Evolutionary conservation across 2,888 invertebrate species (phyloP).

Genomic region (Zelleria hepariella): DNA sequence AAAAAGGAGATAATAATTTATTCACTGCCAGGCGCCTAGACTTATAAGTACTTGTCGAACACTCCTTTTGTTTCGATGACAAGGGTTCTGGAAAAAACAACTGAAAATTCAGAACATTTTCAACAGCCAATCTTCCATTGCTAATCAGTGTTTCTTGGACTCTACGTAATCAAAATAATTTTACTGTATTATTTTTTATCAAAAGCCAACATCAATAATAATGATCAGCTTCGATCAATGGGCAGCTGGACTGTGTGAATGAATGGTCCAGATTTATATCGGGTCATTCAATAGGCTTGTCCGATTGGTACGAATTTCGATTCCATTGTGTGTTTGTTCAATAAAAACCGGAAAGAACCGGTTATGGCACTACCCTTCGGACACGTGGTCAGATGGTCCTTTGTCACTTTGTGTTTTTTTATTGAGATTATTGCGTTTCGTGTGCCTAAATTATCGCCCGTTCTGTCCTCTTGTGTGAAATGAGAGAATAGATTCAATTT

Average conservation of each 20-base stretch:
- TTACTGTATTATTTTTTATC: not conserved
- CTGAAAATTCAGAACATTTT: not conserved
- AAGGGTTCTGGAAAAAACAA: conserved; percentile 1
- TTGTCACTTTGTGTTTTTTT: conserved; percentile 40
- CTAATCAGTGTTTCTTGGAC: not conserved
- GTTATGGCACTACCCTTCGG: conserved; percentile 39
- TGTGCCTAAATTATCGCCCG: conserved; percentile 55
- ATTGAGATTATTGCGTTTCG: conserved; percentile 25
- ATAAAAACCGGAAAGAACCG: conserved; percentile 57
- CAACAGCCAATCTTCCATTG: not conserved
- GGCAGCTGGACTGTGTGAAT: conserved; percentile 41
- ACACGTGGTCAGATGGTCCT: conserved; percentile 48
- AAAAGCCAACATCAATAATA: conserved; percentile 47
- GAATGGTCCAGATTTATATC: conserved; percentile 8
- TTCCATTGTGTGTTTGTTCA: conserved; percentile 52
- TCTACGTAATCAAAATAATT: not conserved
- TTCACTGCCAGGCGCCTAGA: conserved; percentile 35
- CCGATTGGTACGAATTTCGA: conserved; percentile 40
- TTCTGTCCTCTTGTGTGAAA: conserved; percentile 31
- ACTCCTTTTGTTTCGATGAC: conserved; percentile 6
- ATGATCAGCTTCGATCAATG: conserved; percentile 37
- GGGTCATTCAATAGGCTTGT: not conserved
- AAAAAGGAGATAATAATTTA: conserved; percentile 63
- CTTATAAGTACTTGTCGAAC: conserved; percentile 6
- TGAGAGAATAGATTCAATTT: no score